Conservation (phyloP, 2,797 vertebrate genomes). For the Paguma larvata region DNA sequence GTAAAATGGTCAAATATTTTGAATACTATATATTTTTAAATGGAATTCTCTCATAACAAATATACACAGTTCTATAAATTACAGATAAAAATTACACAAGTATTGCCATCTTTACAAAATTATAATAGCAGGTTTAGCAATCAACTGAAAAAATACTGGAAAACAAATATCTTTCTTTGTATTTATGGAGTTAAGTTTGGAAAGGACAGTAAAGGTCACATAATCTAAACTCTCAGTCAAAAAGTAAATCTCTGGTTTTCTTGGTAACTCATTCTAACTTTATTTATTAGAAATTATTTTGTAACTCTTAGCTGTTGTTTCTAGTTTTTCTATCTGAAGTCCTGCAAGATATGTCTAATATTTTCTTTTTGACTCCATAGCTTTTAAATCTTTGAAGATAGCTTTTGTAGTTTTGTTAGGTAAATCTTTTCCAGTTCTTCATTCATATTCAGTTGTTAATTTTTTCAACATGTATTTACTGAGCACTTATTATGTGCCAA, state of each 20-base stretch:
- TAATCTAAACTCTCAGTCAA: background rate
- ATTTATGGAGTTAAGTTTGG: slow-evolving; percentile 8
- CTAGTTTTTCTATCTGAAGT: background rate
- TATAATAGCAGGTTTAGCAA: background rate
- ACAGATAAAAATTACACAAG: background rate
- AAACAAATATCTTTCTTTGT: background rate
- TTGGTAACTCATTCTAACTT: background rate
- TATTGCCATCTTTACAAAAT: background rate
- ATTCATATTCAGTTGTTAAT: background rate
- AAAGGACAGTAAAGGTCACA: background rate
- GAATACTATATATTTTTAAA: background rate
- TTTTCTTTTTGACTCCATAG: background rate
- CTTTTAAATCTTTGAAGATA: background rate
- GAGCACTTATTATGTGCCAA: background rate
- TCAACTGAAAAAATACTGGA: background rate
- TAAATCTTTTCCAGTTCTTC: background rate
- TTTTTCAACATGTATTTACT: background rate
- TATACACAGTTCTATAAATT: background rate
- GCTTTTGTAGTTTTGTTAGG: background rate
- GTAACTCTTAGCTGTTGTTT: background rate
- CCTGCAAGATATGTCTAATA: background rate
- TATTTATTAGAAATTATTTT: background rate
- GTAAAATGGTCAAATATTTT: slow-evolving; percentile 20
- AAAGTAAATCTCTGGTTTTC: background rate
- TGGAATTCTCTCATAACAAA: background rate